These are phyloP conservation scores for Resseliella maxima DNA, from an alignment of 2,888 invertebrate species.

Conservation along the genomic window DNA sequence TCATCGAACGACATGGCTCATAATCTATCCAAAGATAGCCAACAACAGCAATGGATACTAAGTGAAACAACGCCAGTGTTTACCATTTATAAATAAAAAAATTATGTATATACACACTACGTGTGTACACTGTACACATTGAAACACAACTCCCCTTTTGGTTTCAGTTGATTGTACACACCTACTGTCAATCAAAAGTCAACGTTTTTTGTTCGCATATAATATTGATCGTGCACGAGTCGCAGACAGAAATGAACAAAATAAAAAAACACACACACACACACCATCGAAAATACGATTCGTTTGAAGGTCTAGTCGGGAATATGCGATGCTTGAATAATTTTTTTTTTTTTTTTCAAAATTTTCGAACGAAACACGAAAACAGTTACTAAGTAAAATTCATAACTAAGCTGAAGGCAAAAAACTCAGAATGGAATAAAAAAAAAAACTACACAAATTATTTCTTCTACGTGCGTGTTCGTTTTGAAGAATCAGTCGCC, in stretches of 20 bases:
- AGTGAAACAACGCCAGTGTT: neutral
- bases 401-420: neutral
- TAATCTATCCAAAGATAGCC: neutral
- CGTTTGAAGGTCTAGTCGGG: neutral
- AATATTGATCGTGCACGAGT: slow-evolving; percentile 48
- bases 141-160: slow-evolving; percentile 56
- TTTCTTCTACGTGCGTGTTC: slow-evolving; percentile 39
- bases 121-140: neutral
- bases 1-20: slow-evolving; percentile 1
- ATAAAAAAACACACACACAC: neutral
- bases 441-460: neutral
- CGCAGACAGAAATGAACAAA: slow-evolving; percentile 18
- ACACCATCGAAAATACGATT: neutral
- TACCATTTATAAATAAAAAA: slow-evolving; percentile 4
- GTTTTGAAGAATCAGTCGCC: slow-evolving; percentile 44
- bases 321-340: neutral
- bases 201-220: slow-evolving; percentile 40
- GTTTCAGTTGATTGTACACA: slow-evolving; percentile 59
- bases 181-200: slow-evolving; percentile 61
- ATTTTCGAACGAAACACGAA: slow-evolving; percentile 3
- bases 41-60: slow-evolving; percentile 16
- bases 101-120: neutral
- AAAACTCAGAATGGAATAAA: neutral
- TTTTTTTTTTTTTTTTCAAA: neutral
- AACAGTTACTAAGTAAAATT: slow-evolving; percentile 45